Evolutionary conservation across 1,140 invertebrate genomes (phyloP), one percentile per base, ranked within the genome.

Genomic region (Chelonus insularis): DNA sequence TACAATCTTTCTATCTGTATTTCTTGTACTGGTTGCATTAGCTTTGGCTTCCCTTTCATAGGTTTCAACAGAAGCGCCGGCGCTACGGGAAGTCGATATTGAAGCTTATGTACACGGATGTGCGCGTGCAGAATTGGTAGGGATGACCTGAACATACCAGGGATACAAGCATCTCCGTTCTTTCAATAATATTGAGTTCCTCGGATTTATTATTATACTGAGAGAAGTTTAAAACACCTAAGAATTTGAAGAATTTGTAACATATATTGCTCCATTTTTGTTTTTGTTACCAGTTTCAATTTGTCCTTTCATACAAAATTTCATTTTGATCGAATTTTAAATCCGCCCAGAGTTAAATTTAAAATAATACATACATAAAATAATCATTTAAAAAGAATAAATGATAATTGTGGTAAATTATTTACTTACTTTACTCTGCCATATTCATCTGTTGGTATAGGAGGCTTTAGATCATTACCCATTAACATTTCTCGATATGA

Each of bases 361-460:
- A n/a, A n/a, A n/a, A n/a, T n/a, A n/a, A n/a, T n/a, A n/a, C n/a
- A n/a, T n/a, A n/a, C n/a, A n/a, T n/a, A n/a, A n/a, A n/a, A n/a
- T n/a, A n/a, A n/a, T n/a, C n/a, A n/a, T n/a, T n/a, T n/a, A n/a
- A n/a, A n/a, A n/a, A n/a, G n/a, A n/a, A n/a, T n/a, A n/a, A n/a
- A n/a, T n/a, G n/a, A n/a, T n/a, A n/a, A n/a, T n/a, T n/a, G n/a
- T n/a, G n/a, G n/a, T n/a, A n/a, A n/a, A n/a, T n/a, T n/a, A n/a
- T 23, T 29, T 52, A 70, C 66, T 74, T 59, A 76, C 74, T 70
- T 72, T 57, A 74, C 51, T 32, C 74, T 67, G 1, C 72, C 72
- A 59, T 71, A 76, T 67, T 74, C 72, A 50, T 76, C 74, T 43
- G 60, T 60, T 20, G 72, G 62, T 16, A 65, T 60, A 32, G 62